Conservation (phyloP, 2,888 invertebrate genomes). For the Onthophagus sagittarius region DNA sequence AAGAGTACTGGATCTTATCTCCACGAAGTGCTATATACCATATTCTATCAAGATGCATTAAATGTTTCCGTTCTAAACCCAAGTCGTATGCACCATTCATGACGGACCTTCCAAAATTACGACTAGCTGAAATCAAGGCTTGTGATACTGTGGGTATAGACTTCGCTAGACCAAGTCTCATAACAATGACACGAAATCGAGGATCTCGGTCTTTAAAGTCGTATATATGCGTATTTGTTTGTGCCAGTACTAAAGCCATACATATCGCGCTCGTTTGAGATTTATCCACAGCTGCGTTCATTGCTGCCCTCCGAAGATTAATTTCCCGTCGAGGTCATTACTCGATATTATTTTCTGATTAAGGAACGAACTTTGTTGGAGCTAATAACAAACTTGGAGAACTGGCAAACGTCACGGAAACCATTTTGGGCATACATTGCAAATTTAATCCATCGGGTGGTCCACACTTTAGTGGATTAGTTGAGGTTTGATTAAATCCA, state of each 20-base stretch:
- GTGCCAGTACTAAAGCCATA: not conserved
- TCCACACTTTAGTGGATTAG: not conserved
- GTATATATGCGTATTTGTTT: not conserved
- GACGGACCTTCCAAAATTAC: not conserved
- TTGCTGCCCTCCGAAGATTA: not conserved
- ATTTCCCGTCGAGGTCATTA: not conserved
- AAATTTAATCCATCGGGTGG: not conserved
- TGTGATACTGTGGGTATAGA: not conserved
- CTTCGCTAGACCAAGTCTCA: not conserved
- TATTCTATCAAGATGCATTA: too few relatives aligned
- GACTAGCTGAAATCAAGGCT: not conserved
- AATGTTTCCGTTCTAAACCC: too few relatives aligned
- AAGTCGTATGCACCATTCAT: too few relatives aligned
- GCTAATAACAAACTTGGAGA: too few relatives aligned
- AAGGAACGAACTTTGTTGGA: too few relatives aligned
- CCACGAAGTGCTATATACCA: too few relatives aligned
- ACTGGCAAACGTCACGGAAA: too few relatives aligned
- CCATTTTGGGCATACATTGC: not conserved
- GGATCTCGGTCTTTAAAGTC: not conserved
- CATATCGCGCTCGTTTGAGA: not conserved
- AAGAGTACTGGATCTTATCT: too few relatives aligned
- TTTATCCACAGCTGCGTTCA: not conserved
- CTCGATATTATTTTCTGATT: conserved; percentile 1
- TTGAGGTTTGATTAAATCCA: not conserved
- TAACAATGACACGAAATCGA: not conserved